A percentile compares a stretch with the other conserved stretches of the same genome.
Conservation (phyloP, 37 sponge, comb jelly and placozoan species). For the Tethya wilhelma region DNA sequence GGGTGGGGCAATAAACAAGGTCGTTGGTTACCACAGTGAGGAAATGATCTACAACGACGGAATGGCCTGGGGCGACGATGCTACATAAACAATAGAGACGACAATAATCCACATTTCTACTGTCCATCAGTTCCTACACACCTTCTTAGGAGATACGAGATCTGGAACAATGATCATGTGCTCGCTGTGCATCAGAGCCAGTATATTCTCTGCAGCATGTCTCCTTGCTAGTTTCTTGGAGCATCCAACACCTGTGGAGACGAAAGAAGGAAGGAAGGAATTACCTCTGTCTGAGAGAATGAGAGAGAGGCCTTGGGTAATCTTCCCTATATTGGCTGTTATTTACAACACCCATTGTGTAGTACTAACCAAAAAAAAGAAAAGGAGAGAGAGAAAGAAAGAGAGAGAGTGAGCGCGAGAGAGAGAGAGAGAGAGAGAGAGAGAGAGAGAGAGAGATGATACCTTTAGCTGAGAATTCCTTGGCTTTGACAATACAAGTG, state of each 20-base stretch:
- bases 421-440: background rate
- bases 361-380: background rate
- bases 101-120: too few relatives aligned
- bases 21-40: too few relatives aligned
- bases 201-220: constrained; percentile 12
- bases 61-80: too few relatives aligned
- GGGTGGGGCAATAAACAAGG: too few relatives aligned
- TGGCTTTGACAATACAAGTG: background rate
- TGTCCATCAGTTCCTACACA: too few relatives aligned
- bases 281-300: too few relatives aligned
- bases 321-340: too few relatives aligned
- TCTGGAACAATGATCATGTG: constrained; percentile 1
- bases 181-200: background rate
- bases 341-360: background rate
- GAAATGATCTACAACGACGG: too few relatives aligned
- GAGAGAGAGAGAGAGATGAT: background rate
- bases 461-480: constrained; percentile 9
- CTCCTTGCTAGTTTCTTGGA: constrained; percentile 12
- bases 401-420: too few relatives aligned
- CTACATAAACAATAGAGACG: too few relatives aligned
- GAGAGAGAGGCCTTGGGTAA: too few relatives aligned
- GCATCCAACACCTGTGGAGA: constrained; percentile 7
- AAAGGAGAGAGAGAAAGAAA: background rate
- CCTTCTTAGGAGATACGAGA: background rate
- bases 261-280: background rate